Evolutionary conservation across 2,113 vertebrate species (phyloP).

Genomic region (Apeltes quadracus): DNA sequence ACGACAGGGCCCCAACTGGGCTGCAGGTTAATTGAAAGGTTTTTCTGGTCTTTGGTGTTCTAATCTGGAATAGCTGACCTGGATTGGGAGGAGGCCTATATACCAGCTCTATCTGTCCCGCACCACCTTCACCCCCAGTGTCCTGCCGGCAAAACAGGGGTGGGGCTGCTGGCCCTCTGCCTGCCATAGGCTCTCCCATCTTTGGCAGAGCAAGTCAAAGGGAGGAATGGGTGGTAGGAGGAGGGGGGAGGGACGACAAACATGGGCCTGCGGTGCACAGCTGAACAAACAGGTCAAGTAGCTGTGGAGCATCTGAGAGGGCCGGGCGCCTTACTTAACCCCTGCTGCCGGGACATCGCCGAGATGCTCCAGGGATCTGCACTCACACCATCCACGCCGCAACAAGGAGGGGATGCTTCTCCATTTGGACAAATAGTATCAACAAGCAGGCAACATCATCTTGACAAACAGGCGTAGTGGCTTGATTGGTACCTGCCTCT

Average conservation of each 20-base stretch:
- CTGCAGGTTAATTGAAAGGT: slow-evolving; percentile 78
- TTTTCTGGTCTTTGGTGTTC: slow-evolving; percentile 62
- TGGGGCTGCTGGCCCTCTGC: slow-evolving; percentile 9
- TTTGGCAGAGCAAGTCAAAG: slow-evolving; percentile 39
- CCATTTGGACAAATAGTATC: not conserved
- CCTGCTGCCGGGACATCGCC: slow-evolving; percentile 28
- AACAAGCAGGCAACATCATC: not conserved
- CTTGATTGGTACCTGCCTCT: slow-evolving; percentile 17
- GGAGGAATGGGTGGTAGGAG: slow-evolving; percentile 25
- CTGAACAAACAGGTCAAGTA: slow-evolving; percentile 80
- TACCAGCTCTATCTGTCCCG: not conserved
- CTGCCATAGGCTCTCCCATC: slow-evolving; percentile 32
- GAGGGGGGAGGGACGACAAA: slow-evolving; percentile 11
- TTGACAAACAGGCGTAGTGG: not conserved
- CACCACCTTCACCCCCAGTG: slow-evolving; percentile 19
- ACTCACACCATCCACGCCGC: slow-evolving; percentile 18
- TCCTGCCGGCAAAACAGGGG: slow-evolving; percentile 32
- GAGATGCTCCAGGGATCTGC: slow-evolving; percentile 37
- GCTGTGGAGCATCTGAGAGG: slow-evolving; percentile 61
- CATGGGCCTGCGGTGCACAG: slow-evolving; percentile 54
- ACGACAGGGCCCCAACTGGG: slow-evolving; percentile 63
- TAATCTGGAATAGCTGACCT: slow-evolving; percentile 74
- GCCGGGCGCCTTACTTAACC: slow-evolving; percentile 50
- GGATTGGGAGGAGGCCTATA: slow-evolving; percentile 50
- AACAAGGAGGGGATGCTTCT: not conserved